phyloP scores from a whole-genome alignment of 2,797 vertebrate species.

The Kryptopterus vitreolus region DNA sequence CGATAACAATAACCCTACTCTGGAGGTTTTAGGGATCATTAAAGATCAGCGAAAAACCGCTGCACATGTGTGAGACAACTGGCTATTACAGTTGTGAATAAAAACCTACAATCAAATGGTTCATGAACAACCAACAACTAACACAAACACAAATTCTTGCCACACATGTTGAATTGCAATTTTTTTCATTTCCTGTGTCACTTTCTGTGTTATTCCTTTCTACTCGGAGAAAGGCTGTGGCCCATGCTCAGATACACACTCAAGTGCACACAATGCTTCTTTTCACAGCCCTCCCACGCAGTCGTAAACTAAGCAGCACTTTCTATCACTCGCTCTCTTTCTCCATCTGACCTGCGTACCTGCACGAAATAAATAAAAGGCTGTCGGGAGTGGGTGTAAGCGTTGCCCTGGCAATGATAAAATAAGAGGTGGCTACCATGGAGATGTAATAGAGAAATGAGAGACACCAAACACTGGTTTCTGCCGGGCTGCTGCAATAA shows the following conservation, averaged over 20 bases:
- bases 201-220: background rate
- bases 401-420: slow-evolving; percentile 57
- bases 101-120: too few relatives aligned
- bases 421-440: slow-evolving; percentile 47
- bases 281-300: slow-evolving; percentile 28
- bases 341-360: slow-evolving; percentile 45
- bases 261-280: slow-evolving; percentile 4
- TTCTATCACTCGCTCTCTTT: slow-evolving; percentile 20
- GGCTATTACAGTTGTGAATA: too few relatives aligned
- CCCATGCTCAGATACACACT: slow-evolving; percentile 17
- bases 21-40: too few relatives aligned
- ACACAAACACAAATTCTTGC: background rate
- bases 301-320: slow-evolving; percentile 27
- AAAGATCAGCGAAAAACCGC: too few relatives aligned
- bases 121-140: background rate
- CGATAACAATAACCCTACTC: too few relatives aligned
- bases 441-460: slow-evolving; percentile 47
- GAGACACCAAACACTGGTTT: slow-evolving; percentile 32
- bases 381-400: slow-evolving; percentile 45
- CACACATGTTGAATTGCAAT: background rate
- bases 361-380: slow-evolving; percentile 45
- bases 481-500: slow-evolving; percentile 28
- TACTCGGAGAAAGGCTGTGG: background rate
- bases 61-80: too few relatives aligned
- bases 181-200: background rate